Conservation (phyloP, 1,140 invertebrate species). For the Scaptomyza montana region DNA sequence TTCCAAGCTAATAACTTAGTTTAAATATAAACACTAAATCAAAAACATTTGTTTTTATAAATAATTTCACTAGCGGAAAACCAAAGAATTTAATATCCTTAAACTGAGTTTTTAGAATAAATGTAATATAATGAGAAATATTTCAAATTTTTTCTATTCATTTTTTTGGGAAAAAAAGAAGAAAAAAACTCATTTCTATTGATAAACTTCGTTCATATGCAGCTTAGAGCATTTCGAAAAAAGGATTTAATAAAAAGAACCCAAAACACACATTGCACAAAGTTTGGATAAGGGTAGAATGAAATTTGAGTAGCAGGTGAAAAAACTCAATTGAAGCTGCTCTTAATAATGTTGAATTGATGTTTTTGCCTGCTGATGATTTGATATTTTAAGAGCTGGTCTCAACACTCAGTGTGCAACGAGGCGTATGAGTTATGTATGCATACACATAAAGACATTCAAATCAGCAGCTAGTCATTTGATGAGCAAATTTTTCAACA, state of each 20-base stretch:
- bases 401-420: conserved; percentile 35
- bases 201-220: not conserved
- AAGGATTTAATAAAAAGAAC: too few species aligned
- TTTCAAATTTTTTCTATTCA: not conserved
- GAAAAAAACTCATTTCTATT: not conserved
- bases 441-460: conserved; percentile 3
- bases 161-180: too few species aligned
- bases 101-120: too few species aligned
- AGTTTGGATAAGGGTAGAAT: not conserved
- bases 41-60: not conserved
- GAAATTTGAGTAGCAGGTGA: conserved; percentile 34
- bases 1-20: not conserved
- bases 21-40: not conserved
- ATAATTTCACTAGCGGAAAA: too few species aligned
- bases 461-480: conserved; percentile 45
- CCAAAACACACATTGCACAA: conserved; percentile 2
- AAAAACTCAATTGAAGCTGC: conserved; percentile 17
- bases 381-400: conserved; percentile 54
- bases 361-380: conserved; percentile 36
- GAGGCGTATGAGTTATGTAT: conserved; percentile 57
- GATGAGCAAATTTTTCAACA: conserved; percentile 57
- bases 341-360: conserved; percentile 49
- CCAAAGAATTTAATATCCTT: too few species aligned
- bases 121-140: too few species aligned
- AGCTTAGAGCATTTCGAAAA: too few species aligned